Base-by-base conservation (phyloP, 2,888 invertebrate genomes). In the Caenorhabditis sinica region DNA sequence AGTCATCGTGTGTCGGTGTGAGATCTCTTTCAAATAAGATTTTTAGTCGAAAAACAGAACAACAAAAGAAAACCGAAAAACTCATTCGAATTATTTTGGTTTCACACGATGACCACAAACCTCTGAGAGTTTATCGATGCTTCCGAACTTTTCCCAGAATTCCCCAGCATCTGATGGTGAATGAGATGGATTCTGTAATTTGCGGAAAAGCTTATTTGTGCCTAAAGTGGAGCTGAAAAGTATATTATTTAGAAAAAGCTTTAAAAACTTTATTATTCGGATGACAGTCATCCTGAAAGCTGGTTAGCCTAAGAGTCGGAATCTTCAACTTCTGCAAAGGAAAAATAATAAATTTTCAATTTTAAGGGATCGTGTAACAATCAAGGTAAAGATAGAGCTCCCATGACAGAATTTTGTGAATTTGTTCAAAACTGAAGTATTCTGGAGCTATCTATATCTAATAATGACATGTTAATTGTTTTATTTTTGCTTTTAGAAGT, bases 121-220 rank as follows among this genome's bases (percentile, higher is more conserved):
- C 66, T 66, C 66, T 6, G 66, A 66, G 30, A 66, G 49, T 66
- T 66, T 66, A 66, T 66, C 66, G 66, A 66, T 49, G 23, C 66
- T 66, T 49, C 66, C 66, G 20, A 66, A 66, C 30, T 30, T 66
- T 49, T 66, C 66, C 66, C 66, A 66, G 30, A 66, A 66, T 49
- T 30, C 66, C 33, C 49, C 66, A 1, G 28, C 30, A 8, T 49
- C 28, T 20, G 74, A 65, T 28, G 75, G 65, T 11, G 72, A 60
- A 43, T 20, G 23, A 25, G 51, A 25, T 17, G 65, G 33, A 20
- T 61, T 23, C 51, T 63, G 58, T 25, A 63, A 63, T 25, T 63
- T 15, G n/a, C 6, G 23, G 13, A 4, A 25, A 15, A 28, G 28
- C 6, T 25, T 1, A 15, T 25, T 28, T 5, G 28, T 20, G 53